Percentiles rank a stretch among this genome's conserved stretches.
phyloP scores from a whole-genome alignment of 2,797 vertebrate genomes.

The Helicolenus hilgendorfi region DNA sequence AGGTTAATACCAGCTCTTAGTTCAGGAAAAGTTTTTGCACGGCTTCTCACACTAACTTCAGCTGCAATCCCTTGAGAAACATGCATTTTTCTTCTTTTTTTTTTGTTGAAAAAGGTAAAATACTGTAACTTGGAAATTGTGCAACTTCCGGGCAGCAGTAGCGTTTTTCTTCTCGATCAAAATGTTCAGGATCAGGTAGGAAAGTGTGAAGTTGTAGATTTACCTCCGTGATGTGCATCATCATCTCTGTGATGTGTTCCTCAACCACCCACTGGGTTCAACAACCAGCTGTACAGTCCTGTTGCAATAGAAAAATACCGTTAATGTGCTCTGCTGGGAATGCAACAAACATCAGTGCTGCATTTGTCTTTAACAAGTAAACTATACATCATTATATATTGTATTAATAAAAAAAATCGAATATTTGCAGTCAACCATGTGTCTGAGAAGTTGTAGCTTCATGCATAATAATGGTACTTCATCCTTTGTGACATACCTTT shows the following conservation, averaged over 20 bases:
- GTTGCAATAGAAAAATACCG: conserved; percentile 36
- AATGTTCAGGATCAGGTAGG: conserved; percentile 35
- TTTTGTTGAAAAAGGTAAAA: background rate
- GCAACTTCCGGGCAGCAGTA: conserved; percentile 31
- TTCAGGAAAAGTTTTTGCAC: background rate
- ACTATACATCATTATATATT: background rate
- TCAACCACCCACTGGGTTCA: conserved; percentile 75
- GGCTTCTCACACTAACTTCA: background rate
- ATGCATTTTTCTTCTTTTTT: background rate
- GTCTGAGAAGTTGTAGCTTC: background rate
- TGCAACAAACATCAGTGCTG: background rate
- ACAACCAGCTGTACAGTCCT: conserved; percentile 46
- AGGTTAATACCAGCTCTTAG: conserved; percentile 6
- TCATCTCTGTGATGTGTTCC: conserved; percentile 57
- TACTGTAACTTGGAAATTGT: background rate
- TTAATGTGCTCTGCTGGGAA: conserved; percentile 16
- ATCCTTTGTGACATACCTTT: background rate
- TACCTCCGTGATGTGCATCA: conserved; percentile 72
- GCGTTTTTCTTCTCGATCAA: background rate
- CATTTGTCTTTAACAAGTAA: background rate
- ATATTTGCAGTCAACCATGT: background rate
- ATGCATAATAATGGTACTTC: background rate
- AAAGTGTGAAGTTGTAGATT: conserved; percentile 54
- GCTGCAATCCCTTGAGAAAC: conserved; percentile 19
- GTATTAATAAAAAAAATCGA: background rate